A percentile compares a stretch with the other conserved stretches of the same genome.
These are phyloP conservation scores for Periophthalmus magnuspinnatus DNA, from an alignment of 2,797 vertebrate species.

Conservation along the genomic window DNA sequence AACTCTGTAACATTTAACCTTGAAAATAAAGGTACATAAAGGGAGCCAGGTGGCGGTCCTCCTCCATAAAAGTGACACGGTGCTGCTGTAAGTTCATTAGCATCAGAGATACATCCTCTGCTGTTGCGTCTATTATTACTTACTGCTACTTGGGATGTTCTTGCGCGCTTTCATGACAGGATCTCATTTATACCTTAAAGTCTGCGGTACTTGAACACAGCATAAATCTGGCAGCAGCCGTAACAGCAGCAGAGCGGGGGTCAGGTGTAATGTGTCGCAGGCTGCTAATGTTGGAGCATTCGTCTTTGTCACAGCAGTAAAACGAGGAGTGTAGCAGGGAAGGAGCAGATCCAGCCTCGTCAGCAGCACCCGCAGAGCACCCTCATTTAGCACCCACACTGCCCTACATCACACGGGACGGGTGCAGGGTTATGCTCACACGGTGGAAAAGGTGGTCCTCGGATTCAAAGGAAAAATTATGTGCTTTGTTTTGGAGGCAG, in stretches of 20 bases:
- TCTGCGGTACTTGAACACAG: not conserved
- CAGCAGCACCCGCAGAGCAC: constrained; percentile 64
- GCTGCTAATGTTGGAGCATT: constrained; percentile 62
- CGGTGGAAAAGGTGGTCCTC: not conserved
- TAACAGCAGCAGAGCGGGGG: constrained; percentile 28
- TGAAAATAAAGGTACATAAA: no score
- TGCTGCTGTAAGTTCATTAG: not conserved
- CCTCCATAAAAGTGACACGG: no score
- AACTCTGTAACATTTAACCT: no score
- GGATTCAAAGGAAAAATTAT: not conserved
- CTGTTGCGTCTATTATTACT: not conserved
- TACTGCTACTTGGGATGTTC: not conserved
- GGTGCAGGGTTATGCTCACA: constrained; percentile 22
- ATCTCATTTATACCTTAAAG: not conserved
- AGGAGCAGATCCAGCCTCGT: constrained; percentile 64
- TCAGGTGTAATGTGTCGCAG: constrained; percentile 61
- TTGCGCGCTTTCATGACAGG: not conserved
- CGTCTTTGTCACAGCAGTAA: constrained; percentile 66
- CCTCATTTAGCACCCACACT: constrained; percentile 63
- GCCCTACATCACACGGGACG: constrained; percentile 51
- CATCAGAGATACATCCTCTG: not conserved
- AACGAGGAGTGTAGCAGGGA: constrained; percentile 42
- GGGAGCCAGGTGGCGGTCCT: no score
- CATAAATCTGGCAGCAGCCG: not conserved
- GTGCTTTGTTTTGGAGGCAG: not conserved